phyloP scores from a whole-genome alignment of 2,797 vertebrate genomes.

The Tachyglossus aculeatus region DNA sequence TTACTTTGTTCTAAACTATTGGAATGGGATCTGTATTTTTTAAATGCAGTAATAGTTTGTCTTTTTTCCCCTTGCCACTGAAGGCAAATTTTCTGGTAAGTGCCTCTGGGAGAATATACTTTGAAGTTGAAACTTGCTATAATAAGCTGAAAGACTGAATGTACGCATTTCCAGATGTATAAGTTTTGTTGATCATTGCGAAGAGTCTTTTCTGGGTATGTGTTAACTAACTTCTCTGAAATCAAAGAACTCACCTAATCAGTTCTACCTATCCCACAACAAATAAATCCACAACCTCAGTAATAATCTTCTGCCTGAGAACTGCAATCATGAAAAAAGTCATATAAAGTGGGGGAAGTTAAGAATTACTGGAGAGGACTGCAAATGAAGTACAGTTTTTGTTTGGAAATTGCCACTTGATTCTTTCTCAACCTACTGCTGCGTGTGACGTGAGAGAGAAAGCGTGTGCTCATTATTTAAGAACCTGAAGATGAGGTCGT shows the following conservation, averaged over 20 bases:
- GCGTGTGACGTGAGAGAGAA: too few species aligned
- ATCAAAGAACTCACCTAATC: conserved; percentile 21
- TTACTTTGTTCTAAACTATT: background rate
- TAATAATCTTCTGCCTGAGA: conserved; percentile 16
- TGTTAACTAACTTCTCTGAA: conserved; percentile 19
- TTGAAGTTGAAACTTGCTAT: background rate
- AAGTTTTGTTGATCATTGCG: background rate
- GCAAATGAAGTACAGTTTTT: background rate
- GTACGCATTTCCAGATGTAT: background rate
- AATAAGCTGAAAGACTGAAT: background rate
- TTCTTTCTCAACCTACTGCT: background rate
- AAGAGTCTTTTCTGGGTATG: background rate
- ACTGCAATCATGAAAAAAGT: background rate
- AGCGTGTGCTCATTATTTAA: too few species aligned
- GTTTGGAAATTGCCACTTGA: background rate
- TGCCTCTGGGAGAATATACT: background rate
- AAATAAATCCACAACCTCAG: conserved; percentile 3
- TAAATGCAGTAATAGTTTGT: background rate
- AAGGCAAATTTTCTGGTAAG: conserved; percentile 16
- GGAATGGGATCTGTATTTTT: background rate
- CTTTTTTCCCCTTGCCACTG: conserved; percentile 13
- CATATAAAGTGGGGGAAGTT: background rate
- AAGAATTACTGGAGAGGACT: conserved; percentile 4
- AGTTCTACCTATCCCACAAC: conserved; percentile 2
- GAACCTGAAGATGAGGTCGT: too few species aligned